These are phyloP conservation scores for Labeo calbasu DNA, from an alignment of 2,797 vertebrate genomes.

Conservation along the genomic window DNA sequence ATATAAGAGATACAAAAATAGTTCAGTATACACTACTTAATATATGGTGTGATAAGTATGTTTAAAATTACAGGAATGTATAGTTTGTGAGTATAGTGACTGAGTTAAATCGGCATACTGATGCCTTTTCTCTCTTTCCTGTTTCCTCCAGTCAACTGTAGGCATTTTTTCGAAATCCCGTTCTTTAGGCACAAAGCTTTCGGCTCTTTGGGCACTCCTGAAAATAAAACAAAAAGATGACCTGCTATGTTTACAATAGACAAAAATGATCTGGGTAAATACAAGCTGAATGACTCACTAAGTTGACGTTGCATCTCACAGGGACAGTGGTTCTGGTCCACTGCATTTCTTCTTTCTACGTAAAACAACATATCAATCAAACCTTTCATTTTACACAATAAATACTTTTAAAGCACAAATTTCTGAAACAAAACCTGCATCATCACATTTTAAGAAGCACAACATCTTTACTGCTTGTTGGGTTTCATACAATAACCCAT, in stretches of 20 bases:
- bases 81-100: not conserved
- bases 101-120: conserved; percentile 41
- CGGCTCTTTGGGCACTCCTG: conserved; percentile 7
- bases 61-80: not conserved
- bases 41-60: not conserved
- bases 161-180: not conserved
- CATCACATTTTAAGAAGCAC: not conserved
- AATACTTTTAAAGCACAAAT: not conserved
- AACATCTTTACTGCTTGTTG: not conserved
- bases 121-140: not conserved
- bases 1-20: not conserved
- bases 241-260: not conserved
- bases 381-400: not conserved
- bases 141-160: not conserved
- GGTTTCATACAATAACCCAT: too few relatives aligned
- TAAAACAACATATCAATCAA: conserved; percentile 1
- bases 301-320: not conserved
- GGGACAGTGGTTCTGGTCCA: conserved; percentile 2
- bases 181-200: not conserved
- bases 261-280: not conserved
- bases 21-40: not conserved
- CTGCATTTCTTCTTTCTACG: not conserved
- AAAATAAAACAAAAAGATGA: not conserved
- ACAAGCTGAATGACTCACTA: conserved; percentile 13
- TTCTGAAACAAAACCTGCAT: not conserved